Evolutionary conservation across 2,888 invertebrate species (phyloP), one percentile per base, ranked within the genome.

Genomic region (Oeneis ivallda): DNA sequence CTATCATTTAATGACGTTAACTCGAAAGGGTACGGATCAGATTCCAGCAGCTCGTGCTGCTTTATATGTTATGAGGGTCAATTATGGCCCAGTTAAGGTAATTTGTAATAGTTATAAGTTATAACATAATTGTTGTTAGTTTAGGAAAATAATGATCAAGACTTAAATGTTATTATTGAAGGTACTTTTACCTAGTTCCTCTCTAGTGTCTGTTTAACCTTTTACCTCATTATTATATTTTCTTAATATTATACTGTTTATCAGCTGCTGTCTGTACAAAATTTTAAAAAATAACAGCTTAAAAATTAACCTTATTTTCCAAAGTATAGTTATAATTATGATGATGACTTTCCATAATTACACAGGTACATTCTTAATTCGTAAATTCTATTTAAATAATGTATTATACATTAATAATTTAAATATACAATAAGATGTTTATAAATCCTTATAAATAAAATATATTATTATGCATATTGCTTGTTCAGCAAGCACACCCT

Each of bases 401-500:
- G 34, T 59, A 37, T 65, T 62, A 57, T 60, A 65, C 41, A 50
- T 53, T 47, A 17, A 47, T 17, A n/a, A 26, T 26, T 2, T 15
- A 9, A 50, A 39, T 47, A 58, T 37, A 47, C 15, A 47, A 59
- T 59, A 47, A 59, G 15, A 34, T 59, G 39, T 47, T 11, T 37
- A 41, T 47, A 34, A 15, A 47, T 26, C 9, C 9, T 47, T 19
- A 39, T 57, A 47, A 58, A 49, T n/a, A n/a, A n/a, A n/a, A n/a
- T n/a, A n/a, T 43, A 63, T 54, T 59, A 65, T 49, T 68, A 63
- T n/a, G 52, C 43, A 56, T 62, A 57, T 56, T 60, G 64, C 64
- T 65, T 54, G 57, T 57, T 39, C 56, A 62, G 50, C 50, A 50
- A 65, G 50, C 52, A 45, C 56, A 70, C 69, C 69, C 69, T 70